A percentile compares a stretch with the other conserved stretches of the same genome.
These are phyloP conservation scores for human (Homo sapiens) DNA, from an alignment of 2,113 vertebrate genomes.

Conservation along the genomic window DNA sequence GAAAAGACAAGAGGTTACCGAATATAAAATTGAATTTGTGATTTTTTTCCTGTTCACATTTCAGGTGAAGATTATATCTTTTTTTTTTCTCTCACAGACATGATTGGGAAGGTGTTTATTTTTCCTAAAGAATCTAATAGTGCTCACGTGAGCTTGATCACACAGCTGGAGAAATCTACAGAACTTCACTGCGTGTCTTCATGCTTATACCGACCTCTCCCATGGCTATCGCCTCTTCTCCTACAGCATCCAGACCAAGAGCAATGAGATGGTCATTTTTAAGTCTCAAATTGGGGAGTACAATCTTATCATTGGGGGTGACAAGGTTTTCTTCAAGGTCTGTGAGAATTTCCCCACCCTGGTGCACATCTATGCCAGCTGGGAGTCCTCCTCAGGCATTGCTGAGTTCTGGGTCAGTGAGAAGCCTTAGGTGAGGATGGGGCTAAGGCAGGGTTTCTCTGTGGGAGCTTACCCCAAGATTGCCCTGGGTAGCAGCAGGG, in stretches of 20 bases:
- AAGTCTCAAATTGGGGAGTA: constrained; percentile 57
- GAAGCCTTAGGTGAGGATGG: constrained; percentile 63
- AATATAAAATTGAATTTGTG: background rate
- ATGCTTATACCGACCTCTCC: constrained; percentile 66
- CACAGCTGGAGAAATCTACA: background rate
- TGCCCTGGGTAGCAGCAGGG: constrained; percentile 76
- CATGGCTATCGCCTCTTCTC: constrained; percentile 74
- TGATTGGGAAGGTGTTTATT: constrained; percentile 69
- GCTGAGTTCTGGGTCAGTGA: constrained; percentile 62
- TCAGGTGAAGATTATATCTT: background rate
- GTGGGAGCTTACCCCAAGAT: background rate
- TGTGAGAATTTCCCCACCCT: background rate
- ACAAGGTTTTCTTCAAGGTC: constrained; percentile 35
- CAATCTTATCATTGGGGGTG: background rate
- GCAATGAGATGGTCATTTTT: constrained; percentile 72
- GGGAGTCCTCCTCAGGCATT: background rate
- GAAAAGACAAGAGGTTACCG: background rate
- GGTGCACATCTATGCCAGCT: constrained; percentile 63
- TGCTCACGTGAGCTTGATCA: constrained; percentile 55
- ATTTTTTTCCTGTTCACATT: background rate
- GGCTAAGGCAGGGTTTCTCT: constrained; percentile 5
- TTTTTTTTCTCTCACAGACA: background rate
- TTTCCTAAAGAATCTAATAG: constrained; percentile 66
- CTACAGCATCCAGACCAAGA: constrained; percentile 46
- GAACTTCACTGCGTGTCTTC: constrained; percentile 75